A percentile compares a stretch with the other conserved stretches of the same genome.
Evolutionary conservation across 2,888 invertebrate genomes (phyloP).

Genomic region (Cheilosia variabilis): DNA sequence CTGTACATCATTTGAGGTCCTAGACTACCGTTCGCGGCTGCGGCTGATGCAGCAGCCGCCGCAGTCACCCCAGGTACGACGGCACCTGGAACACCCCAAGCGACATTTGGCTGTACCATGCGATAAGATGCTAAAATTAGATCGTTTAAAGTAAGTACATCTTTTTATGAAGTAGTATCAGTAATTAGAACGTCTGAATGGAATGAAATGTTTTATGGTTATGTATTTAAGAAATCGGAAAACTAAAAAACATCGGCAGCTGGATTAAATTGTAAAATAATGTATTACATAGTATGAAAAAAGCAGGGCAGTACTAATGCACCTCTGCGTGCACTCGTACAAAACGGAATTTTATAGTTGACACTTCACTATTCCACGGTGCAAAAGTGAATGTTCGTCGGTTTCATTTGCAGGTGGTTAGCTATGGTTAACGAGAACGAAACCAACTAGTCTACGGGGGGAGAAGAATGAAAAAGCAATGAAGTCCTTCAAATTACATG

Average conservation of each 20-base stretch:
- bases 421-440: not conserved
- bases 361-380: not conserved
- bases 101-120: constrained; percentile 86
- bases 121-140: constrained; percentile 85
- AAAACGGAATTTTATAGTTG: not conserved
- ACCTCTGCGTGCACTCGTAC: too few relatives aligned
- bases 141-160: constrained; percentile 66
- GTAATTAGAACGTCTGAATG: constrained; percentile 57
- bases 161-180: constrained; percentile 71
- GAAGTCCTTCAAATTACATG: not conserved
- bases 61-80: constrained; percentile 85
- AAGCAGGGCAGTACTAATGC: too few relatives aligned
- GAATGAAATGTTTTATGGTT: constrained; percentile 10
- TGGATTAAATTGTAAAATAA: not conserved
- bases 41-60: constrained; percentile 84
- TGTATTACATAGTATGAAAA: not conserved
- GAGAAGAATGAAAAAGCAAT: not conserved
- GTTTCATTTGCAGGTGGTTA: not conserved
- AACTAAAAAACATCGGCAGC: not conserved
- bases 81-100: constrained; percentile 85
- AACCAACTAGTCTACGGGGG: not conserved
- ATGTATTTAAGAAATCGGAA: constrained; percentile 45
- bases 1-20: constrained; percentile 88
- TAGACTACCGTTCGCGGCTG: constrained; percentile 85
- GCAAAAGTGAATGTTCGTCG: not conserved